Percentiles rank a stretch among this genome's conserved stretches.
Evolutionary conservation across 2,888 invertebrate genomes (phyloP).

Genomic region (Amphipoea oculea): DNA sequence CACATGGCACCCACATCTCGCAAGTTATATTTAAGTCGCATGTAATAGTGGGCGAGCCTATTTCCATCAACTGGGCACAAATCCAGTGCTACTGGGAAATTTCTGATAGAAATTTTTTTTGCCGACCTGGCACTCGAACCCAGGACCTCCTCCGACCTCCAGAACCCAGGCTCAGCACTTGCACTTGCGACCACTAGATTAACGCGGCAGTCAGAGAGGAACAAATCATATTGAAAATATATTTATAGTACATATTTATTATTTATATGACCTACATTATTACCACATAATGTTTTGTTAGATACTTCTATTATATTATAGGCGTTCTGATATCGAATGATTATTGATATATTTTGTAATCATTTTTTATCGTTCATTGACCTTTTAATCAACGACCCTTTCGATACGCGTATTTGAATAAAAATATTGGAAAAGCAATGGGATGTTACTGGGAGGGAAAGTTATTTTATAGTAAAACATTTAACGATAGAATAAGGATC

Average conservation of each 20-base stretch:
- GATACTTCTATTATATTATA: conserved; percentile 26
- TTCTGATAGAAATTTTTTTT: not conserved
- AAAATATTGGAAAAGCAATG: conserved; percentile 26
- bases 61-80: not conserved
- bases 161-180: too few species aligned
- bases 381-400: conserved; percentile 43
- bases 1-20: too few species aligned
- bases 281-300: conserved; percentile 23
- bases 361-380: conserved; percentile 61
- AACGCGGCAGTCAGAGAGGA: not conserved
- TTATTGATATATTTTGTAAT: conserved; percentile 56
- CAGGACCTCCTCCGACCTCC: too few species aligned
- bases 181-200: not conserved
- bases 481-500: not conserved
- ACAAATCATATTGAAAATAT: conserved; percentile 36
- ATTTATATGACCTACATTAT: conserved; percentile 51
- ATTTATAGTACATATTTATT: conserved; percentile 4
- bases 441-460: not conserved
- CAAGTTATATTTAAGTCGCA: too few species aligned
- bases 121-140: not conserved
- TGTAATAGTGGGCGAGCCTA: too few species aligned
- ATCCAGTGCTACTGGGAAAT: not conserved
- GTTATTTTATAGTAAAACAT: not conserved
- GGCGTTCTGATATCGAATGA: conserved; percentile 52
- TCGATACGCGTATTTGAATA: conserved; percentile 36